These are phyloP conservation scores for Numenius phaeopus DNA, from an alignment of 2,797 vertebrate species.

Conservation along the genomic window DNA sequence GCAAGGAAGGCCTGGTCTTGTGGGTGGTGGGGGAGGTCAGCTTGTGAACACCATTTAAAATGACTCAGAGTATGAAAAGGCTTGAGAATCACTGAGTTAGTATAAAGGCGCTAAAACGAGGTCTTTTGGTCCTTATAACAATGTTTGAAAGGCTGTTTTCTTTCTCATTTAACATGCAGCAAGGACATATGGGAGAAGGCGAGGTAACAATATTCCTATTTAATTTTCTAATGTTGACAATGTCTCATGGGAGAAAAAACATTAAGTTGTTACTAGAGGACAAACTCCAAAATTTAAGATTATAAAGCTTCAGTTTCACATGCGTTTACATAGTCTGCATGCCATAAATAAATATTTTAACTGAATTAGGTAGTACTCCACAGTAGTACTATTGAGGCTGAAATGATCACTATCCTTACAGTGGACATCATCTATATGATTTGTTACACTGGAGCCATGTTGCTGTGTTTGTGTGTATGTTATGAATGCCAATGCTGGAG, in stretches of 20 bases:
- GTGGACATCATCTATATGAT: not conserved
- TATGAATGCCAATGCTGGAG: not conserved
- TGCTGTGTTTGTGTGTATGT: constrained; percentile 36
- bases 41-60: not conserved
- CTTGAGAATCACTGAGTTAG: constrained; percentile 67
- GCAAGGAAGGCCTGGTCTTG: constrained; percentile 18
- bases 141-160: constrained; percentile 87
- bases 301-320: constrained; percentile 28
- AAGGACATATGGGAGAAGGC: constrained; percentile 99
- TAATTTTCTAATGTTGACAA: constrained; percentile 83
- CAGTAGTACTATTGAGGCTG: not conserved
- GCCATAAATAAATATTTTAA: constrained; percentile 51
- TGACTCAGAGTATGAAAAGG: constrained; percentile 44
- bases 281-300: constrained; percentile 35
- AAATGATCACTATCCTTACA: not conserved
- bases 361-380: not conserved
- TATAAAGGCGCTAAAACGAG: constrained; percentile 75
- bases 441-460: not conserved
- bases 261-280: constrained; percentile 51
- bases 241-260: constrained; percentile 77
- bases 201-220: constrained; percentile 93
- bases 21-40: not conserved
- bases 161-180: constrained; percentile 98
- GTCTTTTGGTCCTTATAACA: constrained; percentile 81
- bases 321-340: constrained; percentile 40